A percentile compares a stretch with the other conserved stretches of the same genome.
Evolutionary conservation across 2,113 vertebrate genomes (phyloP).

Genomic region (Romanogobio albipinnatus): DNA sequence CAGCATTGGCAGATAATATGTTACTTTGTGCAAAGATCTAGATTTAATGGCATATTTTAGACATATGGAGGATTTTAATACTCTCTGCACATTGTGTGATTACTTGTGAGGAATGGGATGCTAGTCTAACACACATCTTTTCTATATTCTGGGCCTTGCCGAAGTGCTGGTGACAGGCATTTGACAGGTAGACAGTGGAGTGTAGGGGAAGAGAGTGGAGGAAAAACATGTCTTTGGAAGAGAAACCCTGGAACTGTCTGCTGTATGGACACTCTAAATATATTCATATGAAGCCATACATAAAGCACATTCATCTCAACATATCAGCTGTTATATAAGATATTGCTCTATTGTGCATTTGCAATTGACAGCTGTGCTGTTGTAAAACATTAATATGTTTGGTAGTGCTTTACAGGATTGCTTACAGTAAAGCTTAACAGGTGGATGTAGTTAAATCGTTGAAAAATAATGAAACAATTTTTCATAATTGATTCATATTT

Average conservation of each 20-base stretch:
- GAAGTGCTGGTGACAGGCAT: conserved; percentile 46
- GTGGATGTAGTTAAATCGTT: neutral
- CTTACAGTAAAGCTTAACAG: neutral
- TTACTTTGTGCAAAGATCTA: neutral
- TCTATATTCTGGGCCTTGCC: conserved; percentile 34
- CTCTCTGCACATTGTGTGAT: conserved; percentile 25
- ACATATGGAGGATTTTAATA: conserved; percentile 26
- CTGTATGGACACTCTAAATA: conserved; percentile 37
- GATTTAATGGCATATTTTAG: neutral
- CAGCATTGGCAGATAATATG: neutral
- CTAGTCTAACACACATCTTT: conserved; percentile 16
- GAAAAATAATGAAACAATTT: too few relatives aligned
- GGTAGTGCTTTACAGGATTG: neutral
- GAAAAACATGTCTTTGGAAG: conserved; percentile 40
- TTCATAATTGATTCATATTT: neutral
- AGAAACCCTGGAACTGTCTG: conserved; percentile 34
- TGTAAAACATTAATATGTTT: neutral
- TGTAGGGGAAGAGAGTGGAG: conserved; percentile 29
- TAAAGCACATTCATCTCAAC: conserved; percentile 10
- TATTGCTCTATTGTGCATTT: neutral
- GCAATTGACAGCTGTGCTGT: neutral
- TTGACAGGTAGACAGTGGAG: conserved; percentile 47
- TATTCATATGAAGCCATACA: conserved; percentile 30
- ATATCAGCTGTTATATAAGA: conserved; percentile 26
- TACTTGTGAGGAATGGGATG: conserved; percentile 31